Evolutionary conservation across 2,113 vertebrate genomes (phyloP).

Genomic region (Dromaius novaehollandiae): DNA sequence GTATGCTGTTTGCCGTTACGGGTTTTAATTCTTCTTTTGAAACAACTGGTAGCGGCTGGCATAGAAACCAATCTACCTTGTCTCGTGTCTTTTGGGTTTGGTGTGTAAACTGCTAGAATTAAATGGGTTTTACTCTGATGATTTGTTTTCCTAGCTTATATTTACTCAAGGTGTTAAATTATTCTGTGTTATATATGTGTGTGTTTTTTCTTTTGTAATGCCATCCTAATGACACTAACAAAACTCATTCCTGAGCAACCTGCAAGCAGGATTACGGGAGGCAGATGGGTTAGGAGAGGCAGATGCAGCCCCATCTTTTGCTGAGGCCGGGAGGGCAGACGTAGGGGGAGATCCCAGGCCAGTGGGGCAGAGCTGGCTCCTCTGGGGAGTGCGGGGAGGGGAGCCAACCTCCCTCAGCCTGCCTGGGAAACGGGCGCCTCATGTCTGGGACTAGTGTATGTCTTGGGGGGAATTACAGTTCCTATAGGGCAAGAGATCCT

Average conservation of each 20-base stretch:
- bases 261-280: not conserved
- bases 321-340: not conserved
- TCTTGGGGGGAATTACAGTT: not conserved
- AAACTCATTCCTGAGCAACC: not conserved
- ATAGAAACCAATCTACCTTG: not conserved
- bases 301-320: accelerated
- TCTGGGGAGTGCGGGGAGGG: no score
- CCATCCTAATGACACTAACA: accelerated
- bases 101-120: not conserved
- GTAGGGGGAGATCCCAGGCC: accelerated
- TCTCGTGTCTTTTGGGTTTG: not conserved
- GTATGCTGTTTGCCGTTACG: not conserved
- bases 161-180: accelerated
- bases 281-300: not conserved
- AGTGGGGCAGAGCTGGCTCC: not conserved
- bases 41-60: not conserved
- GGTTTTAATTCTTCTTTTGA: not conserved
- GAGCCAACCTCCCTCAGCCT: not conserved
- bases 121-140: not conserved
- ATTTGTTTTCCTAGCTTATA: not conserved
- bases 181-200: accelerated
- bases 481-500: not conserved
- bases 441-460: accelerated
- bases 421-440: not conserved
- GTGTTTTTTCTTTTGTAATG: not conserved